A percentile compares a stretch with the other conserved stretches of the same genome.
phyloP scores from a whole-genome alignment of 2,888 invertebrate genomes.

The Biston stratarius region DNA sequence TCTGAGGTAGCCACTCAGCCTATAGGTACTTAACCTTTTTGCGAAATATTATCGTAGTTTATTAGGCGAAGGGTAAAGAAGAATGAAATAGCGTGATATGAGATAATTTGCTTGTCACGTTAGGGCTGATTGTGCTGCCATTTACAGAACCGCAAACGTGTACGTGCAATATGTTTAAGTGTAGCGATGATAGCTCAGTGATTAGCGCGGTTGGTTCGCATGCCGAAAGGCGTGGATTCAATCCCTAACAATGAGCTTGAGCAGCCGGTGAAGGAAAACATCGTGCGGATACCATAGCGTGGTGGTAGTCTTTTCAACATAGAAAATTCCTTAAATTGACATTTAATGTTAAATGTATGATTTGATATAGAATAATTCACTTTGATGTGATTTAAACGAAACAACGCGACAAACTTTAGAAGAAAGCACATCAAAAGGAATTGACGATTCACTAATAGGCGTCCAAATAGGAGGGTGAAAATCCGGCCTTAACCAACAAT shows the following conservation, averaged over 20 bases:
- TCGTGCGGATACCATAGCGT: no score
- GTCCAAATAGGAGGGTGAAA: conserved; percentile 45
- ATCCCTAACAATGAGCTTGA: no score
- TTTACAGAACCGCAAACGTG: conserved; percentile 32
- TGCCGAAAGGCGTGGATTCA: no score
- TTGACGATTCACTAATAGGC: conserved; percentile 29
- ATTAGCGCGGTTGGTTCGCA: no score
- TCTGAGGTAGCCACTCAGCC: no score
- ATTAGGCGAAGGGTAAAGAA: conserved; percentile 14
- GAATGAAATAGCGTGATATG: conserved; percentile 46
- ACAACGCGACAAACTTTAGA: conserved; percentile 22
- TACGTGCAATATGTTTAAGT: conserved; percentile 33
- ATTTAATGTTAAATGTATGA: neutral
- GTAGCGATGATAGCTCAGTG: no score
- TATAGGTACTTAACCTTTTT: neutral
- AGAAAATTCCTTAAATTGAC: neutral
- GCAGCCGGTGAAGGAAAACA: no score
- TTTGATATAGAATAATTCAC: conserved; percentile 15
- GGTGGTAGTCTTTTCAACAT: no score
- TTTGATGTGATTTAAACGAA: conserved; percentile 40
- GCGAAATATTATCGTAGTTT: conserved; percentile 3
- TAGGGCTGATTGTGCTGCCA: conserved; percentile 58
- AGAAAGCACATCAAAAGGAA: conserved; percentile 40
- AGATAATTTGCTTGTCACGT: conserved; percentile 59
- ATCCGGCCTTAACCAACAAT: conserved; percentile 41